Percentiles rank a stretch among this genome's conserved stretches.
Conservation (phyloP, 2,113 vertebrate genomes). For the Polypterus bichir region DNA sequence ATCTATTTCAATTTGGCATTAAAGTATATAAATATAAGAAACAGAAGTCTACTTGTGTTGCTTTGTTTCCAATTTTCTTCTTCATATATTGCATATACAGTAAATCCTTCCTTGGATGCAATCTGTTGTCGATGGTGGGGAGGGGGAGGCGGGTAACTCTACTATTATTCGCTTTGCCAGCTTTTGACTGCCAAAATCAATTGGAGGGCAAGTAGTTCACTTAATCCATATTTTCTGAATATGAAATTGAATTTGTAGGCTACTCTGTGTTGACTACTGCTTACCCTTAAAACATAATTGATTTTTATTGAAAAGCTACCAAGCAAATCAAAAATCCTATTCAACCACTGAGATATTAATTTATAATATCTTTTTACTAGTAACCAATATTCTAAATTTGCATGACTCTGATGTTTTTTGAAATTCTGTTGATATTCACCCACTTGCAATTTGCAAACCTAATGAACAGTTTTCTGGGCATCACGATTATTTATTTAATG, state of each 20-base stretch:
- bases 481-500: too few species aligned
- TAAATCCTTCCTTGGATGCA: background rate
- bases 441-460: too few species aligned
- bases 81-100: too few species aligned
- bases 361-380: slow-evolving; percentile 31
- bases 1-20: too few species aligned
- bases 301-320: slow-evolving; percentile 87
- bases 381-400: too few species aligned
- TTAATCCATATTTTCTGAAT: slow-evolving; percentile 79
- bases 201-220: slow-evolving; percentile 74
- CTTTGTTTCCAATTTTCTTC: too few species aligned
- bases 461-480: too few species aligned
- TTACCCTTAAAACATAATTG: slow-evolving; percentile 81
- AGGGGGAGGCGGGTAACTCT: background rate
- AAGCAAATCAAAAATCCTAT: slow-evolving; percentile 82
- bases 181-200: slow-evolving; percentile 44
- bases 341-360: slow-evolving; percentile 73
- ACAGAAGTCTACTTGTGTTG: too few species aligned
- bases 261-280: slow-evolving; percentile 70
- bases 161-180: slow-evolving; percentile 10
- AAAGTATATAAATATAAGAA: too few species aligned
- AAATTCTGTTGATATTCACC: too few species aligned
- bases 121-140: background rate
- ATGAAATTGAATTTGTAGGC: slow-evolving; percentile 80
- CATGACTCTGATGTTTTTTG: too few species aligned